These are phyloP conservation scores for Neoitamus cyanurus DNA, from an alignment of 2,888 invertebrate species.

Conservation along the genomic window DNA sequence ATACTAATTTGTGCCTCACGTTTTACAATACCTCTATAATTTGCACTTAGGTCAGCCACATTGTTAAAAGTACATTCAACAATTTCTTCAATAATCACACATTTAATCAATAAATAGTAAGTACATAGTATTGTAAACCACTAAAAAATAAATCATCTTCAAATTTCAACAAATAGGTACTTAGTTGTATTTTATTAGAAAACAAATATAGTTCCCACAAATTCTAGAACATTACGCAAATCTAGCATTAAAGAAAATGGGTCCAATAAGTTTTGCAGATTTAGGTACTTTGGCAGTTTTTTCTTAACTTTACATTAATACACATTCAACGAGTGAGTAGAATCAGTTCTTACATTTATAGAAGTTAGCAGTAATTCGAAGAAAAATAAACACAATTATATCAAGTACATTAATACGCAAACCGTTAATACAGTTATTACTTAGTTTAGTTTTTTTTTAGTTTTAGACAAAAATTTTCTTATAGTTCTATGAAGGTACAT, in stretches of 20 bases:
- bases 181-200: not conserved
- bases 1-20: not conserved
- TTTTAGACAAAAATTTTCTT: not conserved
- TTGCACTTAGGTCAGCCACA: conserved; percentile 1
- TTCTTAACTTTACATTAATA: not conserved
- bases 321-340: not conserved
- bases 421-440: not conserved
- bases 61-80: not conserved
- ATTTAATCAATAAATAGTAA: not conserved
- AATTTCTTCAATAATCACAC: not conserved
- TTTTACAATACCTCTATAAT: not conserved
- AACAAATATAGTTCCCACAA: not conserved
- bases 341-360: not conserved
- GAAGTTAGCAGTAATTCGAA: not conserved
- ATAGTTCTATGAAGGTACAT: not conserved
- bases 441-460: no score
- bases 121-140: not conserved
- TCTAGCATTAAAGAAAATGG: not conserved
- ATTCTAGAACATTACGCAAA: not conserved
- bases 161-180: not conserved
- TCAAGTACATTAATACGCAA: not conserved
- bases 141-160: not conserved
- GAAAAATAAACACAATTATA: not conserved
- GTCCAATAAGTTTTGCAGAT: not conserved
- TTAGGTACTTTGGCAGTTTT: not conserved